Base-by-base conservation (phyloP, 2,797 vertebrate species). In the Coreius guichenoti region DNA sequence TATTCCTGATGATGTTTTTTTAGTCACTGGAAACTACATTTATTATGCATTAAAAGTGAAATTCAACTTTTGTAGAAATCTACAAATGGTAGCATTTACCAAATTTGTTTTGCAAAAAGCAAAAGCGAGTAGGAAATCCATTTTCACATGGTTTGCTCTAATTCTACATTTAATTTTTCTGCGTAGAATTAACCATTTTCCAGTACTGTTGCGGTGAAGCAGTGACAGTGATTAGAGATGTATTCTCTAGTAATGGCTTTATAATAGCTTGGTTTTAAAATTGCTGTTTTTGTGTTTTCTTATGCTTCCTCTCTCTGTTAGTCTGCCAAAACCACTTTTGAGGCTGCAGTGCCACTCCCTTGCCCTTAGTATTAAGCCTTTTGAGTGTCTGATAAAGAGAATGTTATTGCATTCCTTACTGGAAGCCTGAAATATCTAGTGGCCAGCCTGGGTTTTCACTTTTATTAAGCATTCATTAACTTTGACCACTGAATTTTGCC, bases 381-480 rank as follows among this genome's bases (percentile, higher is more conserved):
- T 76, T 58, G 33, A 86, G n/a, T 69, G 74, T 67, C 83, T 86
- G 82, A 86, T 87, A 75, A 88, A 82, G 74, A 33, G 45, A 67
- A 36, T 86, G 58, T 85, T 88, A 79, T 86, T 81, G 45, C 73
- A 86, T 78, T 72, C 45, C 69, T 77, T 26, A 65, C 81, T 81
- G 77, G 49, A 77, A 87, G 65, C 67, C 56, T 51, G 19, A 75
- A 79, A 75, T 31, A 70, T 43, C 54, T 61, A 80, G 72, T 87
- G 81, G 82, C 47, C 49, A 63, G 47, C 12, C 75, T 77, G 51
- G 49, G 49, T 36, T 68, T 79, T 86, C 12, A 9, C 21, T 84
- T 65, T 87, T 78, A 83, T 78, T 85, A 63, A 39, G 75, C 54
- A 54, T 69, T 39, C 51, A 81, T 68, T 56, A 73, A 56, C 73